Evolutionary conservation across 2,113 vertebrate species (phyloP).

Genomic region (Xyliphius kryptos): DNA sequence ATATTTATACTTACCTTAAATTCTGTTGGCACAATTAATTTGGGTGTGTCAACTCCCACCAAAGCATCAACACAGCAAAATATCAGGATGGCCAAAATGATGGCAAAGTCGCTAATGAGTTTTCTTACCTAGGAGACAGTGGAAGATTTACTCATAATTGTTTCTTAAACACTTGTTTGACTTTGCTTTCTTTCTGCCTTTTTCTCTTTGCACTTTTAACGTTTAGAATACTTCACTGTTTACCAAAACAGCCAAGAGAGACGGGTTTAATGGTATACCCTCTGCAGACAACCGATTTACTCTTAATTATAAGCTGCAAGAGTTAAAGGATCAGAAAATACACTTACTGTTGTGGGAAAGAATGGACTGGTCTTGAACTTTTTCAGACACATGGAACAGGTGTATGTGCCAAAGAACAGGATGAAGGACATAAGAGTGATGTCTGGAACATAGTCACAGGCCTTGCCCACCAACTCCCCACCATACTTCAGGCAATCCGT

Average conservation of each 20-base stretch:
- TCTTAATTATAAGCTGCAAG: too few relatives aligned
- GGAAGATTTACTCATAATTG: not conserved
- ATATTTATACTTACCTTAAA: conserved; percentile 76
- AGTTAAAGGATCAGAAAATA: too few relatives aligned
- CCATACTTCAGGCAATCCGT: conserved; percentile 80
- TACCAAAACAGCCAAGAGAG: too few relatives aligned
- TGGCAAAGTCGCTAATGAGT: conserved; percentile 96
- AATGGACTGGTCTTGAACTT: conserved; percentile 96
- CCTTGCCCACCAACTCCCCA: conserved; percentile 77
- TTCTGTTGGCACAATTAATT: conserved; percentile 93
- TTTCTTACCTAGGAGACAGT: conserved; percentile 78
- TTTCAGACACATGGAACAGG: conserved; percentile 93
- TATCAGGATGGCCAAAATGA: conserved; percentile 91
- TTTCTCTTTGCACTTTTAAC: too few relatives aligned
- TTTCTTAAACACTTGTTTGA: not conserved
- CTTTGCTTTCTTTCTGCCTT: too few relatives aligned
- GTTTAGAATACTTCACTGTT: too few relatives aligned
- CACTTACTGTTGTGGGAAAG: conserved; percentile 92
- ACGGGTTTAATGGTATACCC: too few relatives aligned
- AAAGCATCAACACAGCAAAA: conserved; percentile 90
- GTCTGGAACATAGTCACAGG: conserved; percentile 83
- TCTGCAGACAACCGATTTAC: too few relatives aligned
- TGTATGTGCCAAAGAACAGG: conserved; percentile 98
- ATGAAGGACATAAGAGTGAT: conserved; percentile 93
- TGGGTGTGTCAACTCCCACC: conserved; percentile 92